Conservation (phyloP, 2,888 invertebrate genomes). For the Dryocosmus kuriphilus region DNA sequence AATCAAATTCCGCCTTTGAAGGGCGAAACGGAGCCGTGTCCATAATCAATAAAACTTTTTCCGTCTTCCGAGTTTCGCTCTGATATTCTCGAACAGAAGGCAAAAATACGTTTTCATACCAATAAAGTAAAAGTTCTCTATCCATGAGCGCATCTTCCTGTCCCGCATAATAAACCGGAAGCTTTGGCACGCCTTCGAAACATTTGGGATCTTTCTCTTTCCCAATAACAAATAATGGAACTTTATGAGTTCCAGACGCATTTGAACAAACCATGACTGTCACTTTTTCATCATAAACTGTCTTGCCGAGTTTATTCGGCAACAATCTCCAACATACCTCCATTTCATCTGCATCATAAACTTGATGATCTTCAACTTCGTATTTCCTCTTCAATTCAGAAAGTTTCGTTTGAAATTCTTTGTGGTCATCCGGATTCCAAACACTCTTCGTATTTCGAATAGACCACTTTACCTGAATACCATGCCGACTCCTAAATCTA, state of each 20-base stretch:
- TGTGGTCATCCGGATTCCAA: not conserved
- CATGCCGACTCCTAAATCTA: not conserved
- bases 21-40: not conserved
- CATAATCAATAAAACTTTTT: conserved; percentile 2
- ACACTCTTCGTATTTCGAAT: not conserved
- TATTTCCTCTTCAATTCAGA: not conserved
- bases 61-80: not conserved
- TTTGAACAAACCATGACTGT: not conserved
- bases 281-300: not conserved
- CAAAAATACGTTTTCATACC: not conserved
- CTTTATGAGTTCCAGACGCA: not conserved
- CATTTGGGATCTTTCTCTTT: not conserved
- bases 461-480: not conserved
- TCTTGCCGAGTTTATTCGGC: not conserved
- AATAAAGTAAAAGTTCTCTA: conserved; percentile 1
- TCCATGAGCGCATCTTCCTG: not conserved
- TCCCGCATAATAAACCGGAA: not conserved
- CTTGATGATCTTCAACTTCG: conserved; percentile 7
- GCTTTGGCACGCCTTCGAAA: not conserved
- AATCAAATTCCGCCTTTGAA: not conserved
- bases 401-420: not conserved
- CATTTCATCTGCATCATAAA: not conserved
- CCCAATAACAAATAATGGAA: not conserved
- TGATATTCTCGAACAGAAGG: not conserved
- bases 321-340: not conserved